phyloP scores from a whole-genome alignment of 2,888 invertebrate species.

The Himalopsyche japonica region DNA sequence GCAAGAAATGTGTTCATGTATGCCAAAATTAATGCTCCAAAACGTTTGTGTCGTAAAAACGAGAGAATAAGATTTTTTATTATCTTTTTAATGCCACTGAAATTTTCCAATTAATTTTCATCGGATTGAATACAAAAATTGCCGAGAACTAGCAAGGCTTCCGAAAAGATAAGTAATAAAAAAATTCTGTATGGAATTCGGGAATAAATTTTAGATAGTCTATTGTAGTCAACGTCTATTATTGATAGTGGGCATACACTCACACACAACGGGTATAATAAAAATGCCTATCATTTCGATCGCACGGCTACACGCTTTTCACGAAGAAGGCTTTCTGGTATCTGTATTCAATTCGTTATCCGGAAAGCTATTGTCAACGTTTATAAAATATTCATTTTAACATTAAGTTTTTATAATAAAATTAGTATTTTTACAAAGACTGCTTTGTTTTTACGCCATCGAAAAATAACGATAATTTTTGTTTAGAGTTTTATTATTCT shows the following conservation, averaged over 20 bases:
- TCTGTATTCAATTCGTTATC: too few species aligned
- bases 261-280: slow-evolving; percentile 2
- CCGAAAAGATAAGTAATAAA: not conserved
- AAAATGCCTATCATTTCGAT: slow-evolving; percentile 24
- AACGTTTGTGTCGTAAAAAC: not conserved
- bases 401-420: too few species aligned
- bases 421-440: too few species aligned
- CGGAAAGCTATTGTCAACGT: too few species aligned
- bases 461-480: too few species aligned
- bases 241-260: not conserved
- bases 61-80: not conserved
- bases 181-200: not conserved
- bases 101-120: not conserved
- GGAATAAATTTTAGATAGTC: not conserved
- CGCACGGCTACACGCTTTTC: not conserved
- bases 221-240: not conserved
- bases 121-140: not conserved
- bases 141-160: not conserved
- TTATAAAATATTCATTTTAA: too few species aligned
- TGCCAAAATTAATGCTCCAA: not conserved
- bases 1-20: too few species aligned
- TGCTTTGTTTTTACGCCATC: too few species aligned
- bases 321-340: not conserved
- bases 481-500: too few species aligned
- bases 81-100: not conserved